Evolutionary conservation across 2,797 vertebrate species (phyloP).

Genomic region (Hydrocynus forskahlii): DNA sequence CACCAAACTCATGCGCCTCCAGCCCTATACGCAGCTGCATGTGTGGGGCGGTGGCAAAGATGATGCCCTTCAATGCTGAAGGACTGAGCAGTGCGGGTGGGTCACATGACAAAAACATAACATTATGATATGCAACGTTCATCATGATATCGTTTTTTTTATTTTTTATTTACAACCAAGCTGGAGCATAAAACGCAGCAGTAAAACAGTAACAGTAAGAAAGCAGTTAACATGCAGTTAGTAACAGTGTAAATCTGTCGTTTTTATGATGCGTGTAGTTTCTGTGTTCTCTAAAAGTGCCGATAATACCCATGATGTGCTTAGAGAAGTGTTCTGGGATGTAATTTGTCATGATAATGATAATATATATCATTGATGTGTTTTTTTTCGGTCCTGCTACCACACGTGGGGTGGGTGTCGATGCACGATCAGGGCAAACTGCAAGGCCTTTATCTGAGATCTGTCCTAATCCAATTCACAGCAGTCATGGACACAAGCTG

Average conservation of each 20-base stretch:
- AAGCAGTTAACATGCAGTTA: too few relatives aligned
- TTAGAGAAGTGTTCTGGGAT: background rate
- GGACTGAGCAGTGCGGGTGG: background rate
- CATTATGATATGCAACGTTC: background rate
- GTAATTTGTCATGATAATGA: background rate
- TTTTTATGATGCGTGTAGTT: background rate
- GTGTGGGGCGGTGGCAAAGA: conserved; percentile 23
- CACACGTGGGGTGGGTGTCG: background rate
- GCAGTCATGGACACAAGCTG: conserved; percentile 42
- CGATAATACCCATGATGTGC: background rate
- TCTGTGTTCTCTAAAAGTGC: background rate
- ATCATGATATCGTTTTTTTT: background rate
- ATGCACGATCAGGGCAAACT: background rate
- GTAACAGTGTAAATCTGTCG: background rate
- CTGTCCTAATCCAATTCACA: conserved; percentile 48
- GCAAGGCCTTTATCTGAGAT: conserved; percentile 26
- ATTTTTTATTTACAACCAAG: background rate
- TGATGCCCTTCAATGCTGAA: background rate
- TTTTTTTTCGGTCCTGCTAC: background rate
- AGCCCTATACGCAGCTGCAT: conserved; percentile 37
- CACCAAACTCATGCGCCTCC: conserved; percentile 43
- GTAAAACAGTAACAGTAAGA: background rate
- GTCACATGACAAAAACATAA: background rate
- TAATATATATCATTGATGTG: background rate
- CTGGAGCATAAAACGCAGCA: background rate